Conservation (phyloP, 2,797 vertebrate species). For the Sphenodon punctatus region DNA sequence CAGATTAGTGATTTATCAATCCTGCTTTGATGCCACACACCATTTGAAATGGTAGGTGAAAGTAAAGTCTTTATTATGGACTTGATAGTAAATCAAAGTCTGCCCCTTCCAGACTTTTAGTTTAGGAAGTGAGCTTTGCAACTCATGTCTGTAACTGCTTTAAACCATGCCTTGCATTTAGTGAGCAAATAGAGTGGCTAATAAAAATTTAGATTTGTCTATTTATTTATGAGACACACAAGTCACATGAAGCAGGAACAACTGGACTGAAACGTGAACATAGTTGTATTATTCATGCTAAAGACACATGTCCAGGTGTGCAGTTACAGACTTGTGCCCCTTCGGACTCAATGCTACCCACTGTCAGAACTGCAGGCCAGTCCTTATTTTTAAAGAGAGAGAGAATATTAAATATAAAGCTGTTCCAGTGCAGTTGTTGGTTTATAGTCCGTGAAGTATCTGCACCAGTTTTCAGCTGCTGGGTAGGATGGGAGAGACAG, state of each 20-base stretch:
- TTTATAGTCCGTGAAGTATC: conserved; percentile 21
- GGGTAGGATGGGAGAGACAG: not conserved
- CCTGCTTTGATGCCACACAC: too few relatives aligned
- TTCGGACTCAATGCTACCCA: not conserved
- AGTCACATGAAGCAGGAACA: not conserved
- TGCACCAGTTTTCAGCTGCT: not conserved
- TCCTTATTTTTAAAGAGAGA: not conserved
- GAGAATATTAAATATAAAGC: not conserved
- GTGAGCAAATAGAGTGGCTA: not conserved
- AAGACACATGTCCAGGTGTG: not conserved
- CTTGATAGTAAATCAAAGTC: too few relatives aligned
- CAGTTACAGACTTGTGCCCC: not conserved
- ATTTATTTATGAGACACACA: not conserved
- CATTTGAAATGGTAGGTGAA: too few relatives aligned
- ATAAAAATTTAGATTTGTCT: accelerated
- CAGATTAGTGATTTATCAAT: accelerated
- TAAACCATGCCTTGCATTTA: accelerated
- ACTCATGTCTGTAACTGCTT: not conserved
- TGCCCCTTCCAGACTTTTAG: too few relatives aligned
- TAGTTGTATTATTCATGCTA: accelerated
- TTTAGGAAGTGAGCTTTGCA: not conserved
- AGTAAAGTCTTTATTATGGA: too few relatives aligned
- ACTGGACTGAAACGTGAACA: not conserved
- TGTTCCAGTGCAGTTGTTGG: conserved; percentile 2
- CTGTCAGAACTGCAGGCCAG: accelerated